phyloP scores from a whole-genome alignment of 2,888 invertebrate genomes.

The Melanostoma mellinum region DNA sequence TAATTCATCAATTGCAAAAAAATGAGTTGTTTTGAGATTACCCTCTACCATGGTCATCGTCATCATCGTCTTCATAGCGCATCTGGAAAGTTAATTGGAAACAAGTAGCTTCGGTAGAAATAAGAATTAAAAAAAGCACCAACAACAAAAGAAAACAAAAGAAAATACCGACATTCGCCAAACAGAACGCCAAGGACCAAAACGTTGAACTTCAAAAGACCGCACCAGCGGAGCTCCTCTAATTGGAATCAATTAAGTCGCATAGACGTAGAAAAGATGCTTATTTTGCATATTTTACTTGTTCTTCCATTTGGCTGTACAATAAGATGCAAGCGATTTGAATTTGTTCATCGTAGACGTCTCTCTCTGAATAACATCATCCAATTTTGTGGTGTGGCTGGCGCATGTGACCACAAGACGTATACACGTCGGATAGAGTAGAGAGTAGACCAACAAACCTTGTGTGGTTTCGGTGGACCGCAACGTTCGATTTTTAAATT shows the following conservation, averaged over 20 bases:
- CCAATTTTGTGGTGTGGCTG: slow-evolving; percentile 57
- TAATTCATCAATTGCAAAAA: slow-evolving; percentile 59
- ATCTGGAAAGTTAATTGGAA: slow-evolving; percentile 69
- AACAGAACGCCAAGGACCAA: slow-evolving; percentile 13
- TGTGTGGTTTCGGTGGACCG: slow-evolving; percentile 59
- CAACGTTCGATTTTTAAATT: slow-evolving; percentile 38
- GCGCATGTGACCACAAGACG: slow-evolving; percentile 59
- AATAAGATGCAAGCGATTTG: slow-evolving; percentile 29
- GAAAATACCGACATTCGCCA: slow-evolving; percentile 30
- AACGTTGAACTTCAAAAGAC: slow-evolving; percentile 62
- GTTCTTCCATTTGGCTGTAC: not conserved
- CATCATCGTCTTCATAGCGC: slow-evolving; percentile 42
- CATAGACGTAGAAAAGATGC: slow-evolving; percentile 61
- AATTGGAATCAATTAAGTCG: slow-evolving; percentile 71
- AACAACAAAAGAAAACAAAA: slow-evolving; percentile 25
- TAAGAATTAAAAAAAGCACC: slow-evolving; percentile 16
- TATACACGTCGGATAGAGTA: slow-evolving; percentile 30
- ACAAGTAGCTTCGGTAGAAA: slow-evolving; percentile 17
- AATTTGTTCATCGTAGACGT: slow-evolving; percentile 25
- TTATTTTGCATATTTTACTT: slow-evolving; percentile 56
- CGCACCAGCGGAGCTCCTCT: slow-evolving; percentile 50
- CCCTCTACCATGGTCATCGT: slow-evolving; percentile 50
- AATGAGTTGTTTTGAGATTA: slow-evolving; percentile 56
- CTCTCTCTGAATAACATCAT: slow-evolving; percentile 40
- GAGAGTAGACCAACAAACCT: slow-evolving; percentile 34